Percentiles rank a stretch among this genome's conserved stretches.
These are phyloP conservation scores for Actinostola sp. DNA, from an alignment of 92 coral and sea anemone genomes.

Conservation along the genomic window DNA sequence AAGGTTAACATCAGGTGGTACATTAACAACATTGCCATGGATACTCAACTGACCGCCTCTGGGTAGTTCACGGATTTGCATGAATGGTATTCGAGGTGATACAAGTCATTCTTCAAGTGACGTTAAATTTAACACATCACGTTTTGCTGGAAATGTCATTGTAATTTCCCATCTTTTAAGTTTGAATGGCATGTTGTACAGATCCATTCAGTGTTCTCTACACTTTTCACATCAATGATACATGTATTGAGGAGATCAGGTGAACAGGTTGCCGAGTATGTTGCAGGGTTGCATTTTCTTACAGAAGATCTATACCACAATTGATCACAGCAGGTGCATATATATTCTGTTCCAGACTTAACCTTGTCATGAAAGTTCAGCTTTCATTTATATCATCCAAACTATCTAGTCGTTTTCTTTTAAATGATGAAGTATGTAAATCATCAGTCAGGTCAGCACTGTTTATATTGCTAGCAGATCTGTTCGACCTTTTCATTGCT, in stretches of 20 bases:
- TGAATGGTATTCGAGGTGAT: too few species aligned
- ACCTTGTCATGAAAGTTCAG: constrained; percentile 49
- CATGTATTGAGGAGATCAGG: too few species aligned
- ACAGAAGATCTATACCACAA: constrained; percentile 61
- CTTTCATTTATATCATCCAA: background rate
- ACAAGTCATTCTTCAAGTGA: constrained; percentile 66
- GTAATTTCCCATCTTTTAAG: too few species aligned
- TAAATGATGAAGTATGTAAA: too few species aligned
- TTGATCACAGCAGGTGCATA: constrained; percentile 71
- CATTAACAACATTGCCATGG: constrained; percentile 68
- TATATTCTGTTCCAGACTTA: constrained; percentile 66
- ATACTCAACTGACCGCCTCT: constrained; percentile 67
- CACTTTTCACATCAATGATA: too few species aligned
- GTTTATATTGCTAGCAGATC: too few species aligned
- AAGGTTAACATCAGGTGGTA: constrained; percentile 70
- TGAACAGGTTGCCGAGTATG: too few species aligned
- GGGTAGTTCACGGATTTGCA: constrained; percentile 71
- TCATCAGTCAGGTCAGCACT: too few species aligned
- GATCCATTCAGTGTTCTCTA: too few species aligned
- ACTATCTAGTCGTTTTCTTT: too few species aligned
- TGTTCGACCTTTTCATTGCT: background rate
- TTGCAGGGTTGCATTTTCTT: constrained; percentile 36
- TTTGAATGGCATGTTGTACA: too few species aligned
- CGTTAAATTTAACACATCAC: constrained; percentile 52
- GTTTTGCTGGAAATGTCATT: constrained; percentile 56